Base-by-base conservation (phyloP, 30 jellyfish, hydroid and myxozoan genomes). In the Turritopsis rubra region DNA sequence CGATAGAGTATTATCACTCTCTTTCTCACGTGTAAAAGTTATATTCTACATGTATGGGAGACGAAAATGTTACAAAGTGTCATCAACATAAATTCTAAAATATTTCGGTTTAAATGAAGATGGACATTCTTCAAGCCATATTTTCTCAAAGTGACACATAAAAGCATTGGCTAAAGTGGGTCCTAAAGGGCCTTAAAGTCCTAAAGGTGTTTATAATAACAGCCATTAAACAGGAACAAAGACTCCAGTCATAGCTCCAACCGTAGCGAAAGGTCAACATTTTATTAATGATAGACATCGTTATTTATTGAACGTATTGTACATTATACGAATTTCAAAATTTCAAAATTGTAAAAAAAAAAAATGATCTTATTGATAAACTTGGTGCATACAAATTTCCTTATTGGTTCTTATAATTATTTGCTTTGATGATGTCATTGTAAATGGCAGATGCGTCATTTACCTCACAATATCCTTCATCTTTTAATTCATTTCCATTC, bases 181-280 rank as follows among this genome's bases (percentile, higher is more conserved):
- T 26, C 88, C 85, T 0, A 81, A 70, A 41, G 88, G 88, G n/a
- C n/a, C n/a, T n/a, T n/a, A n/a, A 29, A 72, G 65, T 5, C 88
- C 88, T 84, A 81, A 8, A 20, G 88, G 84, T 28, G 54, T n/a
- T 52, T 78, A 41, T 41, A 41, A 41, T 41, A 41, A 41, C 60
- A 3, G 60, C 60, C 60, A 41, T 41, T 41, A 41, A 41, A 41
- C 13, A 41, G 60, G 13, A 41, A 41, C 60, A 41, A 3, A 41
- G 60, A 41, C 13, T 41, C n/a, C n/a, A 41, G 60, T 41, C 13
- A 13, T 13, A 3, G 60, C n/a, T n/a, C n/a, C n/a, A n/a, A n/a
- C n/a, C n/a, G n/a, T n/a, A n/a, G n/a, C n/a, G n/a, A n/a, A n/a
- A 41, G 60, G 60, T 41, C 60, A 41, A 13, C 60, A 41, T 41